These are phyloP conservation scores for Distichodus sexfasciatus DNA, from an alignment of 2,797 vertebrate genomes.

Conservation along the genomic window DNA sequence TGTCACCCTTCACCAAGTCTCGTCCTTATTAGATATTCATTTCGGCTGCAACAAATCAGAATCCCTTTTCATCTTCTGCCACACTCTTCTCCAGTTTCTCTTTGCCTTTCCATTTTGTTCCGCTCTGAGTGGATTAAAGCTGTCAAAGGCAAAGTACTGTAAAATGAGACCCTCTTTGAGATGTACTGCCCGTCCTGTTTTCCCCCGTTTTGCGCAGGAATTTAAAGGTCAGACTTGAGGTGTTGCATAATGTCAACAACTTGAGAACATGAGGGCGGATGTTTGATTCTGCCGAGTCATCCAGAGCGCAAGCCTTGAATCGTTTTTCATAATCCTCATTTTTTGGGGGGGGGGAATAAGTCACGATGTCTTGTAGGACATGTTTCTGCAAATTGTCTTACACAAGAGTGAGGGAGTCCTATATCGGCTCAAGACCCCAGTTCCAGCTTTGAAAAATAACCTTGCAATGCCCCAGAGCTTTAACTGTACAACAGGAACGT, in stretches of 20 bases:
- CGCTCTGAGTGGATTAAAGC: background rate
- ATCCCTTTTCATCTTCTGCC: background rate
- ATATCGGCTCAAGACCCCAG: background rate
- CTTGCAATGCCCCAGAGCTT: background rate
- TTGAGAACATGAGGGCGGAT: slow-evolving; percentile 2
- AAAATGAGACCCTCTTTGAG: slow-evolving; percentile 9
- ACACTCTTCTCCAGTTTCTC: background rate
- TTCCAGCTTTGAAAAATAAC: slow-evolving; percentile 1
- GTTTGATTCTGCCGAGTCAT: slow-evolving; percentile 18
- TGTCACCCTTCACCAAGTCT: background rate
- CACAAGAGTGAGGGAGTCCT: slow-evolving; percentile 10
- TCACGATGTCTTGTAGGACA: background rate
- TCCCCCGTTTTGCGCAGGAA: slow-evolving; percentile 12
- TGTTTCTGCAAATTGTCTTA: slow-evolving; percentile 23
- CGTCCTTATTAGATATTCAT: background rate
- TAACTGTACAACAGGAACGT: too few relatives aligned
- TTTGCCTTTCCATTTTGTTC: background rate
- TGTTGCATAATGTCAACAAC: slow-evolving; percentile 4
- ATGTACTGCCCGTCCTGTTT: background rate
- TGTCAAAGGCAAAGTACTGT: slow-evolving; percentile 12
- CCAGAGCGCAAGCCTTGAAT: slow-evolving; percentile 17
- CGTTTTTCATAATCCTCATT: slow-evolving; percentile 27
- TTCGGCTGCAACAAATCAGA: background rate
- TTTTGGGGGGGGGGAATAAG: slow-evolving; percentile 20
- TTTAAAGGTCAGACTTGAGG: slow-evolving; percentile 12